Conservation (phyloP, 1,140 invertebrate genomes). For the Plodia interpunctella region DNA sequence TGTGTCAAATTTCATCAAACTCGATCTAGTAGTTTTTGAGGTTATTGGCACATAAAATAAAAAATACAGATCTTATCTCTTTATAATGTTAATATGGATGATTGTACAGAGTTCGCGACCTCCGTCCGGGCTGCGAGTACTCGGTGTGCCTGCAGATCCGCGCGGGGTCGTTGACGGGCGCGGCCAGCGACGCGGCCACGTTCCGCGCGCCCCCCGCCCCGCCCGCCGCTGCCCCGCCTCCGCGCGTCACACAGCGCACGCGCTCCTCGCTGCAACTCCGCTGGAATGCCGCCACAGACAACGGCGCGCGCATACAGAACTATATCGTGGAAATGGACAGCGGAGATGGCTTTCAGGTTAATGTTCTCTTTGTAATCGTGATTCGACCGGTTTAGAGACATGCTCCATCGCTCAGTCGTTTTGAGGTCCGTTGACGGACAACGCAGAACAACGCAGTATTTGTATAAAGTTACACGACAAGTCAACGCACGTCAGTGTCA, state of each 20-base stretch:
- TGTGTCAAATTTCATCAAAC: too few relatives aligned
- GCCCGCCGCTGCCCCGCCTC: slow-evolving; percentile 77
- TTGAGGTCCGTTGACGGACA: too few relatives aligned
- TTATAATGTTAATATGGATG: too few relatives aligned
- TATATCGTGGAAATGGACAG: slow-evolving; percentile 90
- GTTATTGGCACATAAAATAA: too few relatives aligned
- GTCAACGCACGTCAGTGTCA: too few relatives aligned
- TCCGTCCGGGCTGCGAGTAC: slow-evolving; percentile 89
- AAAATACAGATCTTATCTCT: too few relatives aligned
- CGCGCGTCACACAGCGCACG: slow-evolving; percentile 78
- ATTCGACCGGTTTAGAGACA: too few relatives aligned
- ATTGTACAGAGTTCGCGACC: slow-evolving; percentile 82
- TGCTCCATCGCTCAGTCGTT: too few relatives aligned
- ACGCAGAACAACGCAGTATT: too few relatives aligned
- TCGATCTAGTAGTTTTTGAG: too few relatives aligned
- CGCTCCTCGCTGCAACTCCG: slow-evolving; percentile 81
- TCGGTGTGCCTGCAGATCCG: slow-evolving; percentile 83
- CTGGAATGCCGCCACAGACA: slow-evolving; percentile 84
- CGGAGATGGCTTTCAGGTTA: slow-evolving; percentile 79
- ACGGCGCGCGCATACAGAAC: slow-evolving; percentile 86
- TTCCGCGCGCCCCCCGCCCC: slow-evolving; percentile 82
- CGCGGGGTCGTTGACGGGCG: slow-evolving; percentile 73
- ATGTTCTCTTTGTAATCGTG: neutral
- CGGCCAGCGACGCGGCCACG: slow-evolving; percentile 69
- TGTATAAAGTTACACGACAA: too few relatives aligned